Conservation (phyloP, 2,113 vertebrate species). For the Psephotus haematonotus region DNA sequence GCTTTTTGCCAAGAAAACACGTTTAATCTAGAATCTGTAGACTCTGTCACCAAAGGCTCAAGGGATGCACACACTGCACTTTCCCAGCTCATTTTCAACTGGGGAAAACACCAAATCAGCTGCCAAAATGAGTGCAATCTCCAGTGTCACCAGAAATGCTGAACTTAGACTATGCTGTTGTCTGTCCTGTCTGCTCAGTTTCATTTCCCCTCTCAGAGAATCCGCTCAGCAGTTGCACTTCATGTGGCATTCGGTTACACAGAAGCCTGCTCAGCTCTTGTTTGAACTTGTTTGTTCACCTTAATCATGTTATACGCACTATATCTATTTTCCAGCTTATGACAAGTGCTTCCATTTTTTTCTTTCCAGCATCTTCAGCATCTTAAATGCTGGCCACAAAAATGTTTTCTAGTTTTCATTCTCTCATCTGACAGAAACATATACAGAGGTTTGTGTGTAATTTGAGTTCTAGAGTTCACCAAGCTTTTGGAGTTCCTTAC, state of each 20-base stretch:
- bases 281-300: constrained; percentile 58
- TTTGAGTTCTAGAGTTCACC: neutral
- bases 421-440: neutral
- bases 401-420: constrained; percentile 29
- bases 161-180: neutral
- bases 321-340: constrained; percentile 47
- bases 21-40: constrained; percentile 9
- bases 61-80: neutral
- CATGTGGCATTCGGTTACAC: constrained; percentile 22
- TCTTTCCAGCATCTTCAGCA: constrained; percentile 2
- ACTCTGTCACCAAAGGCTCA: neutral
- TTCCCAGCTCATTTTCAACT: neutral
- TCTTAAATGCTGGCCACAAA: constrained; percentile 18
- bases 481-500: neutral
- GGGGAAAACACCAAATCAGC: constrained; percentile 7
- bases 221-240: constrained; percentile 31
- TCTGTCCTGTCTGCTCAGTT: neutral
- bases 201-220: neutral
- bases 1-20: neutral
- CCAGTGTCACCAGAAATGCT: constrained; percentile 14
- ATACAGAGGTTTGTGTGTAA: neutral
- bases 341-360: constrained; percentile 39
- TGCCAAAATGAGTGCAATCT: neutral
- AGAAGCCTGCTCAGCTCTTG: constrained; percentile 37
- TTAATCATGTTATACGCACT: neutral